Evolutionary conservation across 2,797 vertebrate species (phyloP).

Genomic region (Limosa lapponica): DNA sequence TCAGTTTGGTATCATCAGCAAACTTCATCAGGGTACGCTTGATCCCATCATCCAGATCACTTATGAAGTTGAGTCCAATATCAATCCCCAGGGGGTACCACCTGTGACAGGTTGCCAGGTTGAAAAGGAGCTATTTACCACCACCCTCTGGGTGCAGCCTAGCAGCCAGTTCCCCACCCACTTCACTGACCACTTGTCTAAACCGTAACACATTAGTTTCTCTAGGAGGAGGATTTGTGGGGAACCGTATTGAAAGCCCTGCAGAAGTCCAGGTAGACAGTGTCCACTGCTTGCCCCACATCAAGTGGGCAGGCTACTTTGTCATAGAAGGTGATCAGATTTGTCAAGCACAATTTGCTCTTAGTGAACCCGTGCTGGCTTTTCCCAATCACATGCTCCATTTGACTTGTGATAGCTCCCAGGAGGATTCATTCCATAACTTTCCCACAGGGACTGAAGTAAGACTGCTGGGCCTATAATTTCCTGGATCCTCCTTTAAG

Average conservation of each 20-base stretch:
- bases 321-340: neutral
- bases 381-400: neutral
- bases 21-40: neutral
- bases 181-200: neutral
- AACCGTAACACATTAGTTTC: neutral
- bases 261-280: neutral
- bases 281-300: accelerated
- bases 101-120: neutral
- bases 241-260: neutral
- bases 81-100: neutral
- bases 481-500: neutral
- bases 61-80: neutral
- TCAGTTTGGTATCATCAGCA: neutral
- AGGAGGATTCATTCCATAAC: neutral
- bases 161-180: neutral
- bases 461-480: neutral
- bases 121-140: neutral
- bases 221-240: neutral
- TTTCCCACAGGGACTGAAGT: neutral
- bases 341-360: neutral
- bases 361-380: neutral
- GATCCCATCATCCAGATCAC: neutral
- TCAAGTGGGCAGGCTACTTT: neutral
- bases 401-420: neutral
- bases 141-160: neutral